A percentile compares a stretch with the other conserved stretches of the same genome.
phyloP scores from a whole-genome alignment of 1,140 invertebrate genomes.

The Conus ventricosus region DNA sequence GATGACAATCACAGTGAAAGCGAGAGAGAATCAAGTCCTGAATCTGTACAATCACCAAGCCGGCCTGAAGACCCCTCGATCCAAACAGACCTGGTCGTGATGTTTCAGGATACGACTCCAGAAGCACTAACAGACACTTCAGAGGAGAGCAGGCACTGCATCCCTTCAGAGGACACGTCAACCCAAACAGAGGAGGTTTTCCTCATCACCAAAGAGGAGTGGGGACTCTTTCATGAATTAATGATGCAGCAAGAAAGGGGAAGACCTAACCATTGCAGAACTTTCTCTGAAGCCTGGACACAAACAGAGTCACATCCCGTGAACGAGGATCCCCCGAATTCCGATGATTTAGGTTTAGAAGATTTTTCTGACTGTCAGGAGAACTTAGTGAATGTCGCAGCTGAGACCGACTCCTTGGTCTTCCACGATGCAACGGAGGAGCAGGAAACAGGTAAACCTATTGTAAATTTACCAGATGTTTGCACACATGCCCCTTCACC shows the following conservation, averaged over 20 bases:
- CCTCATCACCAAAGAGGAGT: background rate
- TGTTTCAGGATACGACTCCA: background rate
- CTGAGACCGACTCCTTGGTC: background rate
- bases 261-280: background rate
- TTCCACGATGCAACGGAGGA: background rate
- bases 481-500: background rate
- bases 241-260: background rate
- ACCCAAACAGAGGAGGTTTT: background rate
- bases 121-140: background rate
- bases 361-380: background rate
- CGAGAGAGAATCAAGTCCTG: background rate
- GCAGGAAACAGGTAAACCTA: background rate
- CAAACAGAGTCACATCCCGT: background rate
- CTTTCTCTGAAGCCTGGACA: background rate
- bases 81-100: background rate
- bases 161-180: background rate
- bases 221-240: background rate
- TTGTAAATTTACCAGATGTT: background rate
- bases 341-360: background rate
- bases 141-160: background rate
- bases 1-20: background rate
- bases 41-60: too few species aligned
- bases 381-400: background rate
- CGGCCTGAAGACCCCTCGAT: background rate
- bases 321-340: background rate